Percentiles rank a stretch among this genome's conserved stretches.
Conservation (phyloP, 2,113 vertebrate species). For the Apteryx owenii region DNA sequence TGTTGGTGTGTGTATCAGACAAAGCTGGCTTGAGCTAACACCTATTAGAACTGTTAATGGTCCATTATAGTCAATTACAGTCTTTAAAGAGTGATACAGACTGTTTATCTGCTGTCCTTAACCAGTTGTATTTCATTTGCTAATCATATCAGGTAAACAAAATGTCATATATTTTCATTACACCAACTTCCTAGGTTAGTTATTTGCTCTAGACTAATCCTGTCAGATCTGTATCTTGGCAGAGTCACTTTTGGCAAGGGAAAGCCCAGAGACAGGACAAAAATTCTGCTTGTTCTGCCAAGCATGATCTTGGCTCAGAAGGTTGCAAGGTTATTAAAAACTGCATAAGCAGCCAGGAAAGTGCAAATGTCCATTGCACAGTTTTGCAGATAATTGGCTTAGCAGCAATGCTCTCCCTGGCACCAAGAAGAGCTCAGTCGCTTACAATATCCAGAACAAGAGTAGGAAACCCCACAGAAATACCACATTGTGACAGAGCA, state of each 20-base stretch:
- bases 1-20: neutral
- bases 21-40: neutral
- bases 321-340: slow-evolving; percentile 28
- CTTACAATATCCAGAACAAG: neutral
- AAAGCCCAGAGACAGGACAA: neutral
- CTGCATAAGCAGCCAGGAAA: neutral
- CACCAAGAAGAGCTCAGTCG: neutral
- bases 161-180: slow-evolving; percentile 6
- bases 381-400: slow-evolving; percentile 16
- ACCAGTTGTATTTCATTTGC: neutral
- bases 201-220: neutral
- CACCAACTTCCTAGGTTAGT: neutral
- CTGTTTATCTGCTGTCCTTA: neutral
- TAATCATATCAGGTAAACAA: neutral
- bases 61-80: neutral
- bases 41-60: neutral
- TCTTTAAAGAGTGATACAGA: neutral
- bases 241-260: neutral
- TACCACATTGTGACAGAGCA: neutral
- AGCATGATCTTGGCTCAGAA: slow-evolving; percentile 20
- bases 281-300: slow-evolving; percentile 25
- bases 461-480: neutral
- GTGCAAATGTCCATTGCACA: neutral
- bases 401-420: neutral
- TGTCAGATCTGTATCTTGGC: slow-evolving; percentile 48